These are phyloP conservation scores for Zaprionus bogoriensis DNA, from an alignment of 2,888 invertebrate genomes.

Conservation along the genomic window DNA sequence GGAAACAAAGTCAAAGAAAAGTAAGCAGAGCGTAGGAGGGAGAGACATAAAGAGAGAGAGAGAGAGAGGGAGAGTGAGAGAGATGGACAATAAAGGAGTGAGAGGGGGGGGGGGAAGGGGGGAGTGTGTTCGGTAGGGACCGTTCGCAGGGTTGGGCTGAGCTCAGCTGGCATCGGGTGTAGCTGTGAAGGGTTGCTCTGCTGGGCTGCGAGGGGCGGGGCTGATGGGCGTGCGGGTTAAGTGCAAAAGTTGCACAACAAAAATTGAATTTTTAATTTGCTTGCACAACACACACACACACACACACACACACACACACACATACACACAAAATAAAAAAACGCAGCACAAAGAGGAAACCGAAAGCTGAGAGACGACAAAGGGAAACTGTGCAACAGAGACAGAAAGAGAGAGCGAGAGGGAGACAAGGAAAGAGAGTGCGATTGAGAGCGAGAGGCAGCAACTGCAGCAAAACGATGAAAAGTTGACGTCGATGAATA, in stretches of 20 bases:
- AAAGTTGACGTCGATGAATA: constrained; percentile 31
- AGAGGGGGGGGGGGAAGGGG: neutral
- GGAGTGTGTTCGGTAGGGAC: no score
- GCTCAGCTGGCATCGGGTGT: no score
- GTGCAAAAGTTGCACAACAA: constrained; percentile 61
- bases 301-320: constrained; percentile 2
- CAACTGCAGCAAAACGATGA: constrained; percentile 8
- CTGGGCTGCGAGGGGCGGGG: neutral
- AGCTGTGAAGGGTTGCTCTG: no score
- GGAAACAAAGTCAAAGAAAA: constrained; percentile 21
- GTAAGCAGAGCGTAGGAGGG: neutral
- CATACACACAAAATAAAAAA: neutral
- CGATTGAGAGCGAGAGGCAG: no score
- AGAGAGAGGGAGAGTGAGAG: neutral
- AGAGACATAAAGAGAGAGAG: neutral
- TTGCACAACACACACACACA: constrained; percentile 23
- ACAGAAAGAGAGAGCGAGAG: neutral
- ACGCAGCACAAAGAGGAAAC: neutral
- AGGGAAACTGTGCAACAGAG: neutral
- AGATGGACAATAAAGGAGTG: neutral
- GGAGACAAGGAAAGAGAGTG: neutral
- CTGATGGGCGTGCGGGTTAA: constrained; percentile 28
- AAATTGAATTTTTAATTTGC: constrained; percentile 65
- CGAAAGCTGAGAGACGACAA: neutral
- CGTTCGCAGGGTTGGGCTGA: no score